Base-by-base conservation (phyloP, 2,888 invertebrate genomes). In the Lepidonotus clava region DNA sequence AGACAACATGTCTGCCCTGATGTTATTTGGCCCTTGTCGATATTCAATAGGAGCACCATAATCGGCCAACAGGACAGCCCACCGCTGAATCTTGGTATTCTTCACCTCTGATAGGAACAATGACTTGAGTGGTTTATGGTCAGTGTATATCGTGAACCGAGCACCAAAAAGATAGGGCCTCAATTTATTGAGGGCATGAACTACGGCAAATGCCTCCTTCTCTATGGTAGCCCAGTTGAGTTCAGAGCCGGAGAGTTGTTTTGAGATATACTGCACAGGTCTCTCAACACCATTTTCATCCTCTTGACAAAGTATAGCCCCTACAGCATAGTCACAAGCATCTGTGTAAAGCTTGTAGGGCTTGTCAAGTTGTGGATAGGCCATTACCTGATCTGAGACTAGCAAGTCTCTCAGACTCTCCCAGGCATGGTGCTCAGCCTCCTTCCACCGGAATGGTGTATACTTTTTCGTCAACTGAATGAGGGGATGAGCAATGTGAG, bases 101-200 rank as follows among this genome's bases (percentile, higher is more conserved):
- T 77, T 38, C 5, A 77, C 28, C 40, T 77, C 77, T n/a, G 77
- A 41, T 24, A 77, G 24, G 46, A 85, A 85, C 18, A 85, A n/a
- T 14, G 76, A 46, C 32, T 85, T 85, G 1, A 85, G 38, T 0
- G 86, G 86, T 46, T 46, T 40, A n/a, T 85, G 86, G 32, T 85
- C 86, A 1, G 76, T 76, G n/a, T 40, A 51, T 0, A 85, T 71
- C 5, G 28, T 32, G 28, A 85, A 85, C 21, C 46, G 32, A 4
- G 86, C 86, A 0, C 86, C 86, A n/a, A 40, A 46, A 2, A 85
- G 76, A 36, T 85, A 85, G 2, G 76, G 85, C 1, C 85, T 28
- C 11, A 85, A 41, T 85, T 85, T 85, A 1, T 21, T 41, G 11
- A 85, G 56, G 21, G 67, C 66, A 76, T 85, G 76, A 40, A 85